A percentile compares a stretch with the other conserved stretches of the same genome.
Evolutionary conservation across 2,797 vertebrate species (phyloP).

Genomic region (Schizopygopsis malacanthus): DNA sequence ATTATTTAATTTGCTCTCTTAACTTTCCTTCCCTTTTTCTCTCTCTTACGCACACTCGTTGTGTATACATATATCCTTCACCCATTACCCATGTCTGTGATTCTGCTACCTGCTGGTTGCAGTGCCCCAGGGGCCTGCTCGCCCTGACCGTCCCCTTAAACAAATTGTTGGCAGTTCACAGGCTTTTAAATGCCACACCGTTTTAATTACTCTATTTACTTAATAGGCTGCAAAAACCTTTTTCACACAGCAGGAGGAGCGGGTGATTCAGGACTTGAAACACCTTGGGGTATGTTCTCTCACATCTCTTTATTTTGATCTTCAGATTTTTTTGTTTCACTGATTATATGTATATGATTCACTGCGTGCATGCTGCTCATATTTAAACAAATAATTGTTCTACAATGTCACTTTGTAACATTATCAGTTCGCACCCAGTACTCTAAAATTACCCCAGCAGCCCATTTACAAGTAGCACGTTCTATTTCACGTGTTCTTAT

Average conservation of each 20-base stretch:
- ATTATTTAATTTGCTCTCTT: background rate
- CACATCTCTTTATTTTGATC: background rate
- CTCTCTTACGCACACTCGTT: constrained; percentile 51
- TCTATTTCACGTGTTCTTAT: constrained; percentile 28
- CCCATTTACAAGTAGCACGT: constrained; percentile 22
- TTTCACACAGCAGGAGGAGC: constrained; percentile 76
- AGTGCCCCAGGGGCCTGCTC: constrained; percentile 70
- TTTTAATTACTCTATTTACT: constrained; percentile 83
- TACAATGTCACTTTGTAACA: constrained; percentile 1
- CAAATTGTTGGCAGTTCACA: constrained; percentile 81
- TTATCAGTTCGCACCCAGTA: background rate
- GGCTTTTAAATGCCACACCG: constrained; percentile 73
- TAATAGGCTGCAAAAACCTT: constrained; percentile 78
- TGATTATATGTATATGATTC: background rate
- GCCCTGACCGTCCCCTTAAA: constrained; percentile 76
- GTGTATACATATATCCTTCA: constrained; percentile 51
- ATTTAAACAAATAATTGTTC: background rate
- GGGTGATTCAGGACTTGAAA: constrained; percentile 78
- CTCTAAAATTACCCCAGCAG: constrained; percentile 8
- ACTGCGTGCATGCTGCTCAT: background rate
- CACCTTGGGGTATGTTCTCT: constrained; percentile 70
- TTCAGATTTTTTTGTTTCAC: background rate
- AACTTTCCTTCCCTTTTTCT: background rate
- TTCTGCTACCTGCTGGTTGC: constrained; percentile 67
- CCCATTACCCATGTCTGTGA: constrained; percentile 52